These are phyloP conservation scores for Heliconius cydno DNA, from an alignment of 2,888 invertebrate genomes.

Conservation along the genomic window DNA sequence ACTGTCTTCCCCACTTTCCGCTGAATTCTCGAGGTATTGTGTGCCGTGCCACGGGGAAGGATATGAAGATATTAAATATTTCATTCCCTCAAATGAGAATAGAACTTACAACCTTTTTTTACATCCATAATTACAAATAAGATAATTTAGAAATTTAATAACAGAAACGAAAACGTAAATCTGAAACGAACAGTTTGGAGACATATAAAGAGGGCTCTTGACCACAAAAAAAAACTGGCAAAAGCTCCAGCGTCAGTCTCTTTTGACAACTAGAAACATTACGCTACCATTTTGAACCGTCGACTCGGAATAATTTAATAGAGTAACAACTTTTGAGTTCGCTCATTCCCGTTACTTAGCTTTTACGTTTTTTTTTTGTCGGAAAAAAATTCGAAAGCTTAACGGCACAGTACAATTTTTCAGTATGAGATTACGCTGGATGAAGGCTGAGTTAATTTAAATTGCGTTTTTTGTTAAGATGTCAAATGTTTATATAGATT, in stretches of 20 bases:
- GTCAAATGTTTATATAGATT: constrained; percentile 6
- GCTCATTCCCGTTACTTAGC: constrained; percentile 59
- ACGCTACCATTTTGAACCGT: constrained; percentile 69
- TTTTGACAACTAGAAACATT: constrained; percentile 72
- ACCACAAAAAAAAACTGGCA: constrained; percentile 56
- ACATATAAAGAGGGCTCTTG: constrained; percentile 57
- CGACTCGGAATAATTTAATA: constrained; percentile 79
- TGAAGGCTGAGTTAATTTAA: constrained; percentile 38
- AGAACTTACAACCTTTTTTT: too few species aligned
- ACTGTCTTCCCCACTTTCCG: too few species aligned
- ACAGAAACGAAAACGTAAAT: constrained; percentile 14
- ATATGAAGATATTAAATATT: not conserved
- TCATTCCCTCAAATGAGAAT: not conserved
- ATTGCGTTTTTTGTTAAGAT: constrained; percentile 23
- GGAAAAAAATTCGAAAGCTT: constrained; percentile 39
- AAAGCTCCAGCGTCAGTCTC: constrained; percentile 55
- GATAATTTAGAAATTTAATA: constrained; percentile 2
- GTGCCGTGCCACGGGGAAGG: not conserved
- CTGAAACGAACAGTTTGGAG: constrained; percentile 52
- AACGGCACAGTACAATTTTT: constrained; percentile 37
- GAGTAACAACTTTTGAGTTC: constrained; percentile 67
- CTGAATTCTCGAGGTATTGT: too few species aligned
- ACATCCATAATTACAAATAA: not conserved
- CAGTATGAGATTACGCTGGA: constrained; percentile 27
- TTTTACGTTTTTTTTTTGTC: constrained; percentile 52